Conservation (phyloP, 2,113 vertebrate genomes). For the Xiphophorus hellerii region DNA sequence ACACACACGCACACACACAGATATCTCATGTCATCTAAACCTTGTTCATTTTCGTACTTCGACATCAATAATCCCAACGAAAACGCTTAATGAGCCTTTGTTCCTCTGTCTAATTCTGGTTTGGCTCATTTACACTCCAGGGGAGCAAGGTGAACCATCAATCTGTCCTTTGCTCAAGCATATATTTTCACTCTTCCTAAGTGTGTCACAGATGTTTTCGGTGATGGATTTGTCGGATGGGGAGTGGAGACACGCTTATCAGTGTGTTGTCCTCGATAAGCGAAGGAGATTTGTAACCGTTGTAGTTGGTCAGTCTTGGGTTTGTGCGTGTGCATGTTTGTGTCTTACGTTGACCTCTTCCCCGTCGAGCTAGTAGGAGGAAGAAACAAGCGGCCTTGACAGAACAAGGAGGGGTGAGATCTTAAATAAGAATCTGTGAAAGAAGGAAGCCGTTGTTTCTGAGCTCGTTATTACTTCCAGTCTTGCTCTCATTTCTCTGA, state of each 20-base stretch:
- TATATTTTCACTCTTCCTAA: constrained; percentile 45
- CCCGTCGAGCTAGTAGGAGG: constrained; percentile 66
- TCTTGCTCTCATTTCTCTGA: constrained; percentile 51
- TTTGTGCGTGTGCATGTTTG: constrained; percentile 37
- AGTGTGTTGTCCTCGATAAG: constrained; percentile 77
- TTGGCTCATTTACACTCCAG: constrained; percentile 11
- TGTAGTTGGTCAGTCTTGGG: constrained; percentile 43
- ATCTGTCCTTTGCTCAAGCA: constrained; percentile 44
- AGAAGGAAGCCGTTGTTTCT: constrained; percentile 67
- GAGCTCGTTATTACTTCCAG: constrained; percentile 39
- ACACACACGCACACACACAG: constrained; percentile 19
- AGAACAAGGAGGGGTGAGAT: constrained; percentile 60
- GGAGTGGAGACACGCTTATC: constrained; percentile 80
- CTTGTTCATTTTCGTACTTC: constrained; percentile 41
- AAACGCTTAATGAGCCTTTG: neutral
- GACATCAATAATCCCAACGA: neutral
- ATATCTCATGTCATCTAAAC: constrained; percentile 47
- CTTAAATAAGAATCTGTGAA: constrained; percentile 52
- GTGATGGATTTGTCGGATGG: constrained; percentile 78
- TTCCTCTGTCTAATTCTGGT: neutral
- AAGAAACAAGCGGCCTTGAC: constrained; percentile 80
- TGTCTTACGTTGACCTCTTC: constrained; percentile 66
- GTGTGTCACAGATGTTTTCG: constrained; percentile 71
- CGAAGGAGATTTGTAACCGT: constrained; percentile 75
- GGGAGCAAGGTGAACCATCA: constrained; percentile 48